Base-by-base conservation (phyloP, 2,797 vertebrate species). In the Melanotaenia trifasciata region DNA sequence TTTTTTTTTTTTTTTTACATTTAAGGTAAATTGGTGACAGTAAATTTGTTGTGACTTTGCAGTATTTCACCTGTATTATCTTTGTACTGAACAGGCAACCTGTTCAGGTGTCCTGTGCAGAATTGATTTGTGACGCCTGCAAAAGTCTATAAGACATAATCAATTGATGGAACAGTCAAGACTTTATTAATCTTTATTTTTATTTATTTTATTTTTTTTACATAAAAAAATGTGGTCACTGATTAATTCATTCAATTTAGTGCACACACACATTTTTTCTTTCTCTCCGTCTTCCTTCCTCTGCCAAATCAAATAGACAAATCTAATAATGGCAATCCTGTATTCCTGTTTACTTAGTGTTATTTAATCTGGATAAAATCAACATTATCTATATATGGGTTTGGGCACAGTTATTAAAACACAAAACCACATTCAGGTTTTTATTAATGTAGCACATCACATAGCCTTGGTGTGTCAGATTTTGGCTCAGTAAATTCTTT, bases 341-440 rank as follows among this genome's bases (percentile, higher is more conserved):
- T 33, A 62, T 74, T 70, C 77, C 40, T 43, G 40, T 43, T 43
- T 43, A 43, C 40, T 43, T 43, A 43, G 40, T 43, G 40, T 43
- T 4, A 18, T 18, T 51, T 89, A 79, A 84, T 89, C 85, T 83
- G 83, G 89, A 84, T 89, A 77, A 88, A 79, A 69, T 61, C 76
- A 83, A 69, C 72, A 67, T 86, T 76, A 64, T 92, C 76, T 87
- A 78, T 82, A 83, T 87, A 78, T 35, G 70, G 81, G 77, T 84
- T 83, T 70, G 32, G 33, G 47, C 43, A 54, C 72, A 47, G 68
- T 71, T 78, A 76, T 28, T 72, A 64, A 63, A 84, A 76, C 72
- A 76, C 59, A 0, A 64, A 56, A 76, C 60, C 60, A 82, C 81
- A 85, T 66, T 83, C 14, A 53, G 56, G 47, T 57, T 79, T 78